These are phyloP conservation scores for Sebastes iracundus DNA, from an alignment of 2,797 vertebrate species.

Conservation along the genomic window DNA sequence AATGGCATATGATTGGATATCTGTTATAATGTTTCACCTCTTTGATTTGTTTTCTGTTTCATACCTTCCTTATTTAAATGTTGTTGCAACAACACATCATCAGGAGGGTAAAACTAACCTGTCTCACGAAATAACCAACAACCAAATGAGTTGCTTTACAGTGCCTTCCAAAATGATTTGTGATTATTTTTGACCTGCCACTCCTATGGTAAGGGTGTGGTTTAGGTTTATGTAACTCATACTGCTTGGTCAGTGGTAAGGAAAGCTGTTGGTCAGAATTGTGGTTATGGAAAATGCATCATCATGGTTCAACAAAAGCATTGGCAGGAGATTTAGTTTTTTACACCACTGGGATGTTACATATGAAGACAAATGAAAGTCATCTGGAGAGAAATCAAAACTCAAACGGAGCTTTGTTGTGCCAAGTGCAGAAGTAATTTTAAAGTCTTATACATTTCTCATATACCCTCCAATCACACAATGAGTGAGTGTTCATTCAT, in stretches of 20 bases:
- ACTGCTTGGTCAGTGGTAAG: background rate
- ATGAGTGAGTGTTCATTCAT: background rate
- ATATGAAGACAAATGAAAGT: background rate
- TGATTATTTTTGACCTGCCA: background rate
- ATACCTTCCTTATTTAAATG: too few relatives aligned
- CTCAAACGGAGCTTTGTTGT: background rate
- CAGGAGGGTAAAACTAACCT: too few relatives aligned
- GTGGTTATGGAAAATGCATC: background rate
- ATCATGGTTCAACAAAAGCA: background rate
- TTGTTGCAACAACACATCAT: too few relatives aligned
- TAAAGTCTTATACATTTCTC: background rate
- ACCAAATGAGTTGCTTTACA: background rate
- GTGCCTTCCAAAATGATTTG: background rate
- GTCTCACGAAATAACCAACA: background rate
- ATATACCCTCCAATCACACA: background rate
- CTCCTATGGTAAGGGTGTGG: background rate
- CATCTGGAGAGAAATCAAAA: background rate
- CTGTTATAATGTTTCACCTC: too few relatives aligned
- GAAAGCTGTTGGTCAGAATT: background rate
- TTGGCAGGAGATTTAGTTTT: background rate
- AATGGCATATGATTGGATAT: too few relatives aligned
- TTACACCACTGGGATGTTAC: background rate
- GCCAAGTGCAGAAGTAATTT: background rate
- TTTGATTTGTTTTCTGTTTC: too few relatives aligned
- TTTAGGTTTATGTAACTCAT: background rate